Conservation (phyloP, 2,113 vertebrate species). For the Gymnarchus niloticus region DNA sequence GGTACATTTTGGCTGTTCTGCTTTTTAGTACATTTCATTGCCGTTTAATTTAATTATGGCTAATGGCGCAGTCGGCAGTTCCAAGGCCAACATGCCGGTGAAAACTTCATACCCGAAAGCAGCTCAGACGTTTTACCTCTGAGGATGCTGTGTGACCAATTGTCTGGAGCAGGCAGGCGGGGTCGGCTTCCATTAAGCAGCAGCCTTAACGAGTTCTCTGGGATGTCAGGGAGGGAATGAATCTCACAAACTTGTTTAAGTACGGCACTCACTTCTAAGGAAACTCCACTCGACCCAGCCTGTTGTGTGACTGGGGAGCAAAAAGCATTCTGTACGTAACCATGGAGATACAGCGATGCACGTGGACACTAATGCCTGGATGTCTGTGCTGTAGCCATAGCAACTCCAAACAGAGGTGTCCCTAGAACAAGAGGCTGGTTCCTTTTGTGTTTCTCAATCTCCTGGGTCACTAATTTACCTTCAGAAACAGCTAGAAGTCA, state of each 20-base stretch:
- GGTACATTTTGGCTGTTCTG: background rate
- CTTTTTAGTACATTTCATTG: background rate
- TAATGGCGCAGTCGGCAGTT: background rate
- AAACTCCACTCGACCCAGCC: background rate
- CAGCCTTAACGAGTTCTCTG: background rate
- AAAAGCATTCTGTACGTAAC: background rate
- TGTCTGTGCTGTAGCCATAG: background rate
- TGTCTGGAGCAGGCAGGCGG: background rate
- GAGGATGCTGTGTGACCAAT: background rate
- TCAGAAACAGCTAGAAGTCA: background rate
- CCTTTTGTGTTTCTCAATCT: background rate
- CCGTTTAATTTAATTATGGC: background rate
- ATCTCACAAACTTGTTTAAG: background rate
- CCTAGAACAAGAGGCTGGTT: background rate
- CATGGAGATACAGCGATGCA: slow-evolving; percentile 5
- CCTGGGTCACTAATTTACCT: background rate
- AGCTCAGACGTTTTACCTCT: background rate
- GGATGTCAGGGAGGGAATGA: background rate
- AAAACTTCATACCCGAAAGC: background rate
- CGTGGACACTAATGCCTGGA: background rate
- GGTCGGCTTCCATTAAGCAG: background rate
- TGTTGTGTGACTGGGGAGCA: background rate
- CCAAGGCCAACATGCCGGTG: background rate
- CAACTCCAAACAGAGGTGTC: background rate
- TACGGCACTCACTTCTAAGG: background rate